Base-by-base conservation (phyloP, 2,113 vertebrate genomes). In the Larimichthys crocea region DNA sequence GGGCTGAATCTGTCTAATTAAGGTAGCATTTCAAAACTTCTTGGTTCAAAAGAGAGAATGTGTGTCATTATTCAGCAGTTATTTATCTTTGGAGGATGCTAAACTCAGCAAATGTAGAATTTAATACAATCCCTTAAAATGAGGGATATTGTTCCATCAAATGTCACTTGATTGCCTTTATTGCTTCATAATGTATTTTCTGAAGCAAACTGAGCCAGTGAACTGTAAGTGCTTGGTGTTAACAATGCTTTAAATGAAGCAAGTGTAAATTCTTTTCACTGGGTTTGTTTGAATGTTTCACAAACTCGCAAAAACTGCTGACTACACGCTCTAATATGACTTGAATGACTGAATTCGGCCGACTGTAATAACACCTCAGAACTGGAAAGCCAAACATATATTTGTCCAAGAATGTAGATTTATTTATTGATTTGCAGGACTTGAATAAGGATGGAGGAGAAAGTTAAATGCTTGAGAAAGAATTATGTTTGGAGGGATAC, bases 241-340 rank as follows among this genome's bases (percentile, higher is more conserved):
- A 68, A 78, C 72, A 77, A 78, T 76, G 60, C 48, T 72, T 82
- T 48, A 89, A 89, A 92, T 83, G 78, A 87, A 82, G 78, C 86
- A 61, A 78, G 62, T 42, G 29, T 11, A 20, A 29, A 80, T 52
- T 66, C 49, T 65, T 80, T 75, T 80, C 62, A 80, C 22, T 19
- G 31, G 42, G 66, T 71, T 85, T 52, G 53, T 63, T 59, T 63
- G 49, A 73, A 80, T 75, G 79, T 63, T 60, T 83, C 55, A 52
- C 12, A 12, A 66, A 31, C 15, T 40, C 52, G 60, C 8, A 11
- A 48, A 72, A 88, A 57, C 3, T 46, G 66, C 79, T 72, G 79
- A 80, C 63, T 46, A 15, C 16, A 48, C 20, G 64, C 50, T 62
- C 19, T 5, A 17, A 48, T 50, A 61, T 52, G 65, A 50, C 46